Evolutionary conservation across 2,888 invertebrate genomes (phyloP), one percentile per base, ranked within the genome.

Genomic region (Cryptus viduatorius): DNA sequence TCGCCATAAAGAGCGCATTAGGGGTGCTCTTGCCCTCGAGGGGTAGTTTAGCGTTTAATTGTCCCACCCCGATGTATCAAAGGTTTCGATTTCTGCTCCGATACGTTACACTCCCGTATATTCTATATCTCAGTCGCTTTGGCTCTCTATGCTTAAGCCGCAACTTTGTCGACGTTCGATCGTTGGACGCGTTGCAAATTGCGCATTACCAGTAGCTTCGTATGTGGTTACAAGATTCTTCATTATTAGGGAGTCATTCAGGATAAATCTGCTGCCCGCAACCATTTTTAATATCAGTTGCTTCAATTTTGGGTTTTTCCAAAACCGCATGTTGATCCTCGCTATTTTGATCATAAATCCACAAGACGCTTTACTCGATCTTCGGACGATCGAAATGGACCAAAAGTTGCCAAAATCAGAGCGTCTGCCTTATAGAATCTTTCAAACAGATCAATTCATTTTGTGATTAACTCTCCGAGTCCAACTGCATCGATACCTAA

Each of bases 41-140:
- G 93, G 93, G 93, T 92, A 93, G 93, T 93, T 93, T 93, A 93
- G 92, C 93, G 93, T 91, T 93, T 93, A 93, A 93, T 93, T 93
- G 93, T 93, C 90, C 92, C 90, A 91, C 91, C 91, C 90, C 90
- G 90, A 82, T 90, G 90, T 92, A 93, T 93, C 93, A 93, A 93
- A 93, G 93, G 92, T 93, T 92, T 93, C 93, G 92, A 93, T 93
- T 93, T 92, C 91, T 91, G 90, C 90, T 90, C 89, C 89, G 89
- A 89, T 91, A 90, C 90, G 89, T 90, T 81, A 48, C 46, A 24
- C 68, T 80, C 80, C 16, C 73, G 14, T 10, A 65, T 48, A 16
- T 14, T 42, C 48, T 50, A n/a, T 16, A 31, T 50, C 59, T 65
- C 65, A 1, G 37, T 37, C 37, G 37, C 37, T 37, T 77, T 65